phyloP scores from a whole-genome alignment of 2,888 invertebrate species.

The Melinaea marsaeus region DNA sequence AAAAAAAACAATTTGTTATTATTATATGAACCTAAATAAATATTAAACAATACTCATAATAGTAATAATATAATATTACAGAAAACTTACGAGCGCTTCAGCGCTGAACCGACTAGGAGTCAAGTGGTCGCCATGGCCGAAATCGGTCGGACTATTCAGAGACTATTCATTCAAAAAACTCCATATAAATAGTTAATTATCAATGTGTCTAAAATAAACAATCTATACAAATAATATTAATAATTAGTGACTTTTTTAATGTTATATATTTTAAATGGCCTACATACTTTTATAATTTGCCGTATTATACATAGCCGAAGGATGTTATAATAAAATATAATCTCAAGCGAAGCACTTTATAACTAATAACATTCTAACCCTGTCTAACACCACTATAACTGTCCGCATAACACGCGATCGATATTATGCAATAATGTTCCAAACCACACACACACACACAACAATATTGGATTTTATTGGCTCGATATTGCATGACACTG shows the following conservation, averaged over 20 bases:
- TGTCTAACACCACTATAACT: constrained; percentile 1
- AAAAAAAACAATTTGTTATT: not conserved
- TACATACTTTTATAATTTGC: constrained; percentile 5
- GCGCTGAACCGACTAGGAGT: too few species aligned
- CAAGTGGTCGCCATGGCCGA: too few species aligned
- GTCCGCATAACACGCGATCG: not conserved
- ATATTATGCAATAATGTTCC: too few species aligned
- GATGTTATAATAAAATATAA: constrained; percentile 12
- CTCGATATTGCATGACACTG: not conserved
- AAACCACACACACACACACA: too few species aligned
- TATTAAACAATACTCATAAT: too few species aligned
- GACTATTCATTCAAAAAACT: not conserved
- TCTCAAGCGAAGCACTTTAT: constrained; percentile 13
- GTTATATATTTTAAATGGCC: constrained; percentile 9
- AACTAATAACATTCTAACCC: constrained; percentile 7
- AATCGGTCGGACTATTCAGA: not conserved
- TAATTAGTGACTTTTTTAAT: constrained; percentile 4
- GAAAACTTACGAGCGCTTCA: too few species aligned
- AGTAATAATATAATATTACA: too few species aligned
- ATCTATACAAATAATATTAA: constrained; percentile 1
- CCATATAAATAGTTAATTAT: constrained; percentile 2
- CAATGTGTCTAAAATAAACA: constrained; percentile 4
- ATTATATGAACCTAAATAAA: not conserved
- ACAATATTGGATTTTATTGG: too few species aligned
- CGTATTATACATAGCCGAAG: constrained; percentile 16